Conservation (phyloP, 2,797 vertebrate species). For the Xenentodon cancila region DNA sequence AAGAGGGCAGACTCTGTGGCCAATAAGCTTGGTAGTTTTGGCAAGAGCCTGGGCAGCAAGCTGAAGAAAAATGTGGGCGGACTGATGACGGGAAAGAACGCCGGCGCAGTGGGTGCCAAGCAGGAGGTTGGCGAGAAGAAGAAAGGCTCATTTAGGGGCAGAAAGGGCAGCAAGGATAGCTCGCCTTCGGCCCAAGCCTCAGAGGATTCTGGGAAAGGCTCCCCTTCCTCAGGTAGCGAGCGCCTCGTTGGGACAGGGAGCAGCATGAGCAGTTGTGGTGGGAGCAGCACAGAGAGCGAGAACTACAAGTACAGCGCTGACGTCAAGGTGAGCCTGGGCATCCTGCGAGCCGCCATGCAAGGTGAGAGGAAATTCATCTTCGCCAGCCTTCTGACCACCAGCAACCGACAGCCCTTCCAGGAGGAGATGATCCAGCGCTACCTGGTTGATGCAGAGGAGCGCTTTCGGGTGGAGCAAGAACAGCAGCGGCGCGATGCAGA, state of each 20-base stretch:
- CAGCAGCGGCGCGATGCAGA: constrained; percentile 88
- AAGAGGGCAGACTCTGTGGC: constrained; percentile 94
- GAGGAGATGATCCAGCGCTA: constrained; percentile 98
- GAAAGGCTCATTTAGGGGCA: constrained; percentile 87
- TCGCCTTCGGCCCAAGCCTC: constrained; percentile 76
- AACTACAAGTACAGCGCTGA: constrained; percentile 89
- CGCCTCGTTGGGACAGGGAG: constrained; percentile 70
- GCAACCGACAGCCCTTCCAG: constrained; percentile 93
- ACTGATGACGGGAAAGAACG: constrained; percentile 89
- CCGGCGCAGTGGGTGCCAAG: constrained; percentile 58
- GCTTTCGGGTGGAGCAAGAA: constrained; percentile 90
- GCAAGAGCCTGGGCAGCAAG: constrained; percentile 95
- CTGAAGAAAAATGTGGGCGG: constrained; percentile 96
- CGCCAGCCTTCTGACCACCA: constrained; percentile 89
- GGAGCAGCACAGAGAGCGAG: constrained; percentile 78
- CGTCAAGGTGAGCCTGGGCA: constrained; percentile 90
- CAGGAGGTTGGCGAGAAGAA: constrained; percentile 88
- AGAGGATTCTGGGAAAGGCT: constrained; percentile 82
- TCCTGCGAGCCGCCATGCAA: constrained; percentile 91
- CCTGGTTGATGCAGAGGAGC: constrained; percentile 90
- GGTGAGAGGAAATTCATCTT: constrained; percentile 94
- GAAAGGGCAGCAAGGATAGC: constrained; percentile 90
- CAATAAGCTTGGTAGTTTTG: constrained; percentile 96
- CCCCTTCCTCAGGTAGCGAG: constrained; percentile 67
- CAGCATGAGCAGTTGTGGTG: constrained; percentile 71